Evolutionary conservation across 2,888 invertebrate species (phyloP), one percentile per base, ranked within the genome.

Genomic region (Dolomedes plantarius): DNA sequence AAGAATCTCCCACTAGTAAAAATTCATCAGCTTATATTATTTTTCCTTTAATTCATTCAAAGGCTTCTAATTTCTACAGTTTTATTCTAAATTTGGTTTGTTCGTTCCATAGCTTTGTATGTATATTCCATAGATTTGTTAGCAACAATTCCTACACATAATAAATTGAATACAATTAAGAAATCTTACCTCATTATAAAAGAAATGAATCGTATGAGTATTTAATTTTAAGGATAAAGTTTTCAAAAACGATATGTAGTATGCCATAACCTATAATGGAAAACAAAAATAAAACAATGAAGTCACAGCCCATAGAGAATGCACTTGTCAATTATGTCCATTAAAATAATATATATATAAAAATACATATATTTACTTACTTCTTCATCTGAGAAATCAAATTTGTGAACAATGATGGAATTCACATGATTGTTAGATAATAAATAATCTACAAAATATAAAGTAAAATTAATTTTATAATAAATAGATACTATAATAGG

Each of bases 351-450:
- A 36, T 36, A 36, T n/a, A n/a, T n/a, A n/a, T n/a, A n/a, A n/a
- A 13, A 46, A 31, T 50, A 29, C 64, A 64, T 67, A 11, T 13
- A 41, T 41, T 2, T 28, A 85, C 89, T 87, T 89, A 92, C 98
- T 93, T 99, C 99, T 92, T 99, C 99, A 92, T 99, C 99, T 1
- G 97, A 97, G 91, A 99, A 98, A 92, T 99, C 99, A 93, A 99
- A 99, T 92, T 98, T 98, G 92, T 99, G 99, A 77, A 98, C 97
- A 91, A 99, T 99, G 91, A 99, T 99, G 71, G 97, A 98, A 92
- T 99, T 99, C 50, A 99, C 98, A 93, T 99, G 99, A 92, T 99
- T 99, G 92, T 99, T 99, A 91, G 99, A 99, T 80, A 99, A 93
- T 79, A 99, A 93, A 92, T 99, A 99, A 95, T 99, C 99, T 98